A percentile compares a stretch with the other conserved stretches of the same genome.
Conservation (phyloP, 2,888 invertebrate genomes). For the Acronicta alni region DNA sequence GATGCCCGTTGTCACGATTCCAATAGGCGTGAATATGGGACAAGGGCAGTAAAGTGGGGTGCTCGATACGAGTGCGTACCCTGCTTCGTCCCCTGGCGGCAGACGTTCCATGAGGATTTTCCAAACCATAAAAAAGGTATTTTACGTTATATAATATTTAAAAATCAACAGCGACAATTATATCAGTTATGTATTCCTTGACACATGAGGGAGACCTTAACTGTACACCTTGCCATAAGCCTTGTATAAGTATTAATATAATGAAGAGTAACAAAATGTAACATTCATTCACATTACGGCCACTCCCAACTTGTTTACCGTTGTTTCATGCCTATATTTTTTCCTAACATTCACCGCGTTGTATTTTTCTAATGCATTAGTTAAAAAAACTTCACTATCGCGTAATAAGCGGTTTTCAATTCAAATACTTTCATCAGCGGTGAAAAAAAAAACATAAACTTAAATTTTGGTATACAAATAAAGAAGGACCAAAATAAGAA, state of each 20-base stretch:
- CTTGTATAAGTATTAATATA: conserved; percentile 1
- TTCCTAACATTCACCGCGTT: not conserved
- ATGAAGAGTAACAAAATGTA: conserved; percentile 5
- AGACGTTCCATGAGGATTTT: no score
- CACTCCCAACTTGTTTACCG: conserved; percentile 16
- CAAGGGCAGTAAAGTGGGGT: no score
- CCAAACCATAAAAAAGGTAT: not conserved
- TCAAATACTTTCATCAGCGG: no score
- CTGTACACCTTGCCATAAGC: conserved; percentile 2
- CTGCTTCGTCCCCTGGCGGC: no score
- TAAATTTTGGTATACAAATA: conserved; percentile 6
- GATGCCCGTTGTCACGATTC: not conserved
- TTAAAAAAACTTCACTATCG: not conserved
- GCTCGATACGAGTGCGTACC: no score
- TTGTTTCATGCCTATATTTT: conserved; percentile 8
- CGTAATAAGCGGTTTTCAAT: not conserved
- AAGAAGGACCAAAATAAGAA: conserved; percentile 2
- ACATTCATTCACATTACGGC: conserved; percentile 5
- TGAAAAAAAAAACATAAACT: not conserved
- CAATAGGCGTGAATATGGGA: no score
- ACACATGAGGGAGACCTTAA: not conserved
- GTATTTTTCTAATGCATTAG: not conserved
- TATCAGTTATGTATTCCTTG: not conserved
- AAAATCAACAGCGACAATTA: not conserved
- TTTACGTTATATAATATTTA: not conserved